These are phyloP conservation scores for Sarcophaga carnaria DNA, from an alignment of 2,888 invertebrate species.

Conservation along the genomic window DNA sequence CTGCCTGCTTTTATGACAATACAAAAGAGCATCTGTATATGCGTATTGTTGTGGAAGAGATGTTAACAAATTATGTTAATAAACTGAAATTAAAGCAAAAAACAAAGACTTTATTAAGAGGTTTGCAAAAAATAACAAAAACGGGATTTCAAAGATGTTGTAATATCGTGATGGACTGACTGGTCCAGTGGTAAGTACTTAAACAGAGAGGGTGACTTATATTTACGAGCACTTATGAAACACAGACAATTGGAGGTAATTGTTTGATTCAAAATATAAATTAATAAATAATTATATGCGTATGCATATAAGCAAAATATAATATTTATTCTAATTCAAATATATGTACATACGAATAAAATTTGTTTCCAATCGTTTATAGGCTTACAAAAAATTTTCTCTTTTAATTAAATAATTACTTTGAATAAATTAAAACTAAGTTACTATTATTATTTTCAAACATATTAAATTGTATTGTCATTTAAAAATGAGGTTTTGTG, in stretches of 20 bases:
- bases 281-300: no score
- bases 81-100: constrained; percentile 27
- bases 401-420: neutral
- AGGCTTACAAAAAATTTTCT: no score
- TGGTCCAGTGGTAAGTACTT: neutral
- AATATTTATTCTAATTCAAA: neutral
- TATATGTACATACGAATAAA: neutral
- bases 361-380: no score
- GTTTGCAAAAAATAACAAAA: constrained; percentile 10
- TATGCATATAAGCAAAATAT: no score
- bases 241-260: neutral
- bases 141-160: constrained; percentile 20
- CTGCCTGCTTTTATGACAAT: constrained; percentile 2
- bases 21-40: constrained; percentile 32
- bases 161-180: neutral
- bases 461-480: neutral
- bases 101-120: neutral
- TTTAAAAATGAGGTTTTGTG: constrained; percentile 45
- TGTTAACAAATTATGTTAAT: constrained; percentile 67
- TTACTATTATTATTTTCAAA: neutral
- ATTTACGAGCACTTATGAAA: neutral
- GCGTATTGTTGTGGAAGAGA: constrained; percentile 4
- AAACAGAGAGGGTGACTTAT: constrained; percentile 16
- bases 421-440: neutral
- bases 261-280: constrained; percentile 6